phyloP scores from a whole-genome alignment of 2,888 invertebrate genomes.

The Calliopum simillimum region DNA sequence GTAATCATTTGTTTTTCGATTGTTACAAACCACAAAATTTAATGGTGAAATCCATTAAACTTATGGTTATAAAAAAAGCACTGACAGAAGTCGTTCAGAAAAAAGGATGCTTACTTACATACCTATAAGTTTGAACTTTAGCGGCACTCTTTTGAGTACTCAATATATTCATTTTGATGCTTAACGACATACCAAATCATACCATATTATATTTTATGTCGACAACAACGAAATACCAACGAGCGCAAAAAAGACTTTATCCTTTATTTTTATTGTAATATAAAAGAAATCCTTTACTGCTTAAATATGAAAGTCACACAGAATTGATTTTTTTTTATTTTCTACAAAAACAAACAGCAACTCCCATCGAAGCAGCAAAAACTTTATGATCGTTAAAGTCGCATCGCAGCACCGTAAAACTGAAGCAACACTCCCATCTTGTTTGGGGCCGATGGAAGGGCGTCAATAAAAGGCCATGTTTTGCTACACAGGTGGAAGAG shows the following conservation, averaged over 20 bases:
- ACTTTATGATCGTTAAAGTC: slow-evolving; percentile 17
- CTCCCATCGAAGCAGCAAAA: slow-evolving; percentile 2
- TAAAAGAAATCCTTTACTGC: background rate
- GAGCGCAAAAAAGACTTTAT: background rate
- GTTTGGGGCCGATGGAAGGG: slow-evolving; percentile 2
- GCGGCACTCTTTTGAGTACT: too few relatives aligned
- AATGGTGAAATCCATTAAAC: too few relatives aligned
- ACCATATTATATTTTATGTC: background rate
- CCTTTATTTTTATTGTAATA: background rate
- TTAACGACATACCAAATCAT: too few relatives aligned
- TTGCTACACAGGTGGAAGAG: background rate
- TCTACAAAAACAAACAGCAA: background rate
- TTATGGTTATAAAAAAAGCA: too few relatives aligned
- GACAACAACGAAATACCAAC: too few relatives aligned
- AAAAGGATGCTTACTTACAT: too few relatives aligned
- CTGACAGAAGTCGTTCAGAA: too few relatives aligned
- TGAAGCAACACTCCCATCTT: background rate
- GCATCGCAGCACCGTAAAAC: background rate
- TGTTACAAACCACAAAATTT: too few relatives aligned
- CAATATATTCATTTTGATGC: too few relatives aligned
- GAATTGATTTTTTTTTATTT: background rate
- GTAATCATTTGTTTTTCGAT: too few relatives aligned
- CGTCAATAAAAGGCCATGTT: background rate
- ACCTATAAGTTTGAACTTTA: too few relatives aligned
- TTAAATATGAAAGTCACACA: background rate